phyloP scores from a whole-genome alignment of 2,113 vertebrate species.

The Chlamydotis undulata region DNA sequence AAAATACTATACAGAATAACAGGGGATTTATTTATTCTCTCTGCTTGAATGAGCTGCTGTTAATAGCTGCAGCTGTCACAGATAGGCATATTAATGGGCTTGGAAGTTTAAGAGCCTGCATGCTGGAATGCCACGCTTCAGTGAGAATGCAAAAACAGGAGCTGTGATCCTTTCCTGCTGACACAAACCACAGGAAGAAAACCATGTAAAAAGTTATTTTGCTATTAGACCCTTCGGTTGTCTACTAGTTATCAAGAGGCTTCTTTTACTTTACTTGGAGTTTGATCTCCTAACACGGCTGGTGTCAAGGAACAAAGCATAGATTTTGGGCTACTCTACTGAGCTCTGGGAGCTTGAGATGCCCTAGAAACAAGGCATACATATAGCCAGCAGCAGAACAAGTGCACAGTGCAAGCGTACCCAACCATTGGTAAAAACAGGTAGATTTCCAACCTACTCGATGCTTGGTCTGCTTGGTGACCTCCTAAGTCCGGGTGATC shows the following conservation, averaged over 20 bases:
- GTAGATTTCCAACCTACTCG: background rate
- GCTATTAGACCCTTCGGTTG: background rate
- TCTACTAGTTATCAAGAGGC: background rate
- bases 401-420: background rate
- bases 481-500: background rate
- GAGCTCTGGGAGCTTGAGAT: background rate
- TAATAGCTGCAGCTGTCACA: slow-evolving; percentile 21
- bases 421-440: background rate
- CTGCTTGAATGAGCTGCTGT: background rate
- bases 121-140: background rate
- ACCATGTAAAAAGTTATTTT: background rate
- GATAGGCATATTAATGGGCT: background rate
- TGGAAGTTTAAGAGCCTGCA: background rate
- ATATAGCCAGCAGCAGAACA: background rate
- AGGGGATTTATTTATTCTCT: slow-evolving; percentile 7
- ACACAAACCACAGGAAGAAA: background rate
- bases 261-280: background rate
- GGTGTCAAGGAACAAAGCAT: background rate
- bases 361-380: background rate
- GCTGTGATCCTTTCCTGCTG: background rate
- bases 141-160: background rate
- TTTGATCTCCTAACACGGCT: background rate
- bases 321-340: background rate
- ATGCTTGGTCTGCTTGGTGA: background rate
- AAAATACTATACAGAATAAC: background rate